phyloP scores from a whole-genome alignment of 2,797 vertebrate genomes.

The Tapirus indicus region DNA sequence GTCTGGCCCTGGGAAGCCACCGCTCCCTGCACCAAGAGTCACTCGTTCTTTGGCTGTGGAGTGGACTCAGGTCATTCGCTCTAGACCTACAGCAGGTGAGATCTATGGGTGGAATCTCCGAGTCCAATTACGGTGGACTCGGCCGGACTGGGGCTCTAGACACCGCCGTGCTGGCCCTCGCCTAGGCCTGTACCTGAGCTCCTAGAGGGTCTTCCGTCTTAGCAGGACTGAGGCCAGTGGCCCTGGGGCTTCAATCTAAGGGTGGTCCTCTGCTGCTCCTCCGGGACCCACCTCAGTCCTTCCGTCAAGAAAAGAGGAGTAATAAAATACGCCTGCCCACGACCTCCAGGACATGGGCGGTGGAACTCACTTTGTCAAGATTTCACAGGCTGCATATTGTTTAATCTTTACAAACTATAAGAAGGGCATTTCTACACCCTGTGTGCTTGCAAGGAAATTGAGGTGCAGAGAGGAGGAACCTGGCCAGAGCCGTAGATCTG shows the following conservation, averaged over 20 bases:
- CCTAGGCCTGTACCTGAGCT: neutral
- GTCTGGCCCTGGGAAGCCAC: neutral
- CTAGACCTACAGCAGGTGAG: neutral
- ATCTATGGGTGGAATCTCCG: neutral
- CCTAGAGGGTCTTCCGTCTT: too few relatives aligned
- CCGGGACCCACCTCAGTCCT: neutral
- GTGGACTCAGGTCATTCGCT: neutral
- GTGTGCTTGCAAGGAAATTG: neutral
- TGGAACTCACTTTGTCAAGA: slow-evolving; percentile 49
- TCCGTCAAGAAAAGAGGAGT: slow-evolving; percentile 35
- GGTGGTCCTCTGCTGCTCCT: neutral
- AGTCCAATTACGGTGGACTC: neutral
- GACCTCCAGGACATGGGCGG: slow-evolving; percentile 24
- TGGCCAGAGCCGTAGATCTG: neutral
- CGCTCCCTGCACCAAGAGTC: neutral
- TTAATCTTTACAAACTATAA: slow-evolving; percentile 41
- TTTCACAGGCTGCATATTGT: slow-evolving; percentile 32
- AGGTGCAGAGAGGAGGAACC: neutral
- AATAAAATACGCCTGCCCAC: neutral
- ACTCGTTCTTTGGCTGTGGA: neutral
- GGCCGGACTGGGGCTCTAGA: rapidly evolving
- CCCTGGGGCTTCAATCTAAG: neutral
- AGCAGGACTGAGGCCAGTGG: neutral
- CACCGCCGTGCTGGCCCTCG: neutral
- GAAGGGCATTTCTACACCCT: slow-evolving; percentile 24